Conservation (phyloP, 2,113 vertebrate genomes). For the Aleadryas rufinucha region DNA sequence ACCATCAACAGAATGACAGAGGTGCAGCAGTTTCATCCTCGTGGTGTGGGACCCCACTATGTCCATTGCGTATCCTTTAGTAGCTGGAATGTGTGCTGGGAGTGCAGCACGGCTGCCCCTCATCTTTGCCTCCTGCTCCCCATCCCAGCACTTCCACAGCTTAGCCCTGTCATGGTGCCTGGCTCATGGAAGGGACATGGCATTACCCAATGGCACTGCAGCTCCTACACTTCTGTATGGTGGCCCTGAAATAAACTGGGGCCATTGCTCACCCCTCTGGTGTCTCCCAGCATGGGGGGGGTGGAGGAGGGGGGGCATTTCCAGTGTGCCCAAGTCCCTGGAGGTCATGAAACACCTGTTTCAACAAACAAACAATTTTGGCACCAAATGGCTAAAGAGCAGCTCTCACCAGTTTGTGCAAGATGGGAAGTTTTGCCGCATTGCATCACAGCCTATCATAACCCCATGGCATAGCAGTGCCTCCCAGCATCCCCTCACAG, state of each 20-base stretch:
- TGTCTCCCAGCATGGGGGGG: background rate
- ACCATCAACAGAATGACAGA: background rate
- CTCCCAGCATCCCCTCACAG: background rate
- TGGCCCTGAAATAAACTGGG: background rate
- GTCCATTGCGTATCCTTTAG: fast-evolving
- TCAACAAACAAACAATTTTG: background rate
- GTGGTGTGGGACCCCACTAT: fast-evolving
- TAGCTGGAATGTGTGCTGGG: background rate
- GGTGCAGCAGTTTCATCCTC: background rate
- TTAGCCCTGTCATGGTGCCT: fast-evolving
- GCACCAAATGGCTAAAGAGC: background rate
- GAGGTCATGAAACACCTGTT: background rate
- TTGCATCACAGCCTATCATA: background rate
- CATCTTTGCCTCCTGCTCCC: background rate
- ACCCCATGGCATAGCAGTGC: fast-evolving
- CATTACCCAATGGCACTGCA: background rate
- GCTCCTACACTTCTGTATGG: fast-evolving
- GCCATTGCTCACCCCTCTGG: fast-evolving
- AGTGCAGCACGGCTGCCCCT: background rate
- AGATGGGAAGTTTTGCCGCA: background rate
- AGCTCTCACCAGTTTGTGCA: background rate
- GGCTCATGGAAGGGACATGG: background rate
- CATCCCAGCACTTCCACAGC: background rate
- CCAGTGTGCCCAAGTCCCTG: fast-evolving
- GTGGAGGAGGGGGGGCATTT: background rate